A percentile compares a stretch with the other conserved stretches of the same genome.
Evolutionary conservation across 2,888 invertebrate genomes (phyloP).

Genomic region (Drosophila pseudotakahashii): DNA sequence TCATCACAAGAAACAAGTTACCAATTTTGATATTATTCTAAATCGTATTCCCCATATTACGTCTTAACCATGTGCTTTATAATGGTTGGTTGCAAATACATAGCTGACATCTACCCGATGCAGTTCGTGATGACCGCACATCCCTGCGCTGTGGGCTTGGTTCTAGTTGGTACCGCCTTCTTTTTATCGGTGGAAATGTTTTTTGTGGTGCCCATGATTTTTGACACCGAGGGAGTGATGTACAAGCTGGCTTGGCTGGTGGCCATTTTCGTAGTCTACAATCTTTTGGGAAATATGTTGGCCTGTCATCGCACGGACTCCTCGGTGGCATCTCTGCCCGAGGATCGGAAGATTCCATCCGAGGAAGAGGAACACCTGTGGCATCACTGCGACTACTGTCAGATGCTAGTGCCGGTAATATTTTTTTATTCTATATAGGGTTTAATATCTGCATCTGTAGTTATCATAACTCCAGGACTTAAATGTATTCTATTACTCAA

Average conservation of each 20-base stretch:
- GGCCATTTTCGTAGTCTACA: conserved; percentile 18
- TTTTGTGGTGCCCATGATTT: conserved; percentile 7
- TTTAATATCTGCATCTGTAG: background rate
- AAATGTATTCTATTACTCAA: too few relatives aligned
- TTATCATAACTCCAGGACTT: too few relatives aligned
- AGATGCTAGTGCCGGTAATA: conserved; percentile 86
- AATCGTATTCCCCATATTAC: background rate
- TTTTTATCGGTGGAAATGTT: conserved; percentile 21
- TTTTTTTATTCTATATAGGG: too few relatives aligned
- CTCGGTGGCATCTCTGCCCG: conserved; percentile 30
- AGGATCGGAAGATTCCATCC: conserved; percentile 46
- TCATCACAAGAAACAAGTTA: background rate
- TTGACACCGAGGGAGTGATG: background rate
- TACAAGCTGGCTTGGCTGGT: conserved; percentile 15
- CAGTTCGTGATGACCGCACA: background rate
- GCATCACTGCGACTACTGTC: conserved; percentile 92
- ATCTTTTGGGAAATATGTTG: conserved; percentile 56
- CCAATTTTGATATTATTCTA: background rate
- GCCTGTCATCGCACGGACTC: conserved; percentile 40
- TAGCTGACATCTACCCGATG: conserved; percentile 1
- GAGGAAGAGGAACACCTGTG: conserved; percentile 86
- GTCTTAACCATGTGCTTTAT: conserved; percentile 9
- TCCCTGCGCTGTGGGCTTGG: background rate
- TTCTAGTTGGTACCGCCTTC: background rate
- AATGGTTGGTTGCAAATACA: background rate